Evolutionary conservation across 2,113 vertebrate species (phyloP).

Genomic region (Puffinus mauretanicus): DNA sequence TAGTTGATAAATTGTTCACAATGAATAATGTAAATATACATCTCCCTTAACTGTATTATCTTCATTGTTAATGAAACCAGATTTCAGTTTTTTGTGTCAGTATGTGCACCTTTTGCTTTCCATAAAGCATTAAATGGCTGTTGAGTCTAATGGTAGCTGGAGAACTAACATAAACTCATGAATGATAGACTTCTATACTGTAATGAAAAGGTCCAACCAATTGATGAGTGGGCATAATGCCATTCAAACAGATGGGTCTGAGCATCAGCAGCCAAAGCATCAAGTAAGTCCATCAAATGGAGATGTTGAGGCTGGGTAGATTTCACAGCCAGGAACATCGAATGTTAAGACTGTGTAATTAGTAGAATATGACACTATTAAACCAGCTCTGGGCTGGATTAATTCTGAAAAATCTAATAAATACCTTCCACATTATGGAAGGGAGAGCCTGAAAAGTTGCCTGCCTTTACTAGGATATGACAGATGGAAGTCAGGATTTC

Average conservation of each 20-base stretch:
- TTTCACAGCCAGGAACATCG: constrained; percentile 47
- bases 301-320: constrained; percentile 45
- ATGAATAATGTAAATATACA: neutral
- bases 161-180: constrained; percentile 39
- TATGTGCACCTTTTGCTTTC: neutral
- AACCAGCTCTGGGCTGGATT: constrained; percentile 41
- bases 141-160: neutral
- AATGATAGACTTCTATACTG: constrained; percentile 33
- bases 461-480: neutral
- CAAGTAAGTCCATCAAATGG: constrained; percentile 51
- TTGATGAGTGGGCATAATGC: constrained; percentile 50
- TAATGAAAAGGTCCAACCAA: constrained; percentile 60
- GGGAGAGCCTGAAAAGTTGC: neutral
- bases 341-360: constrained; percentile 40
- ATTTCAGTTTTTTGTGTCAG: neutral
- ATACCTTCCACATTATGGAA: neutral
- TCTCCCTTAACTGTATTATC: neutral
- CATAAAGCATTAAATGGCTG: neutral
- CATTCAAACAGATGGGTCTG: constrained; percentile 58
- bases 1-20: neutral
- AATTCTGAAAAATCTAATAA: constrained; percentile 49
- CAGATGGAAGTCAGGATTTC: constrained; percentile 20
- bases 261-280: constrained; percentile 41
- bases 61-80: neutral
- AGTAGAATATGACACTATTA: constrained; percentile 55